Base-by-base conservation (phyloP, 2,113 vertebrate genomes). In the Excalfactoria chinensis region DNA sequence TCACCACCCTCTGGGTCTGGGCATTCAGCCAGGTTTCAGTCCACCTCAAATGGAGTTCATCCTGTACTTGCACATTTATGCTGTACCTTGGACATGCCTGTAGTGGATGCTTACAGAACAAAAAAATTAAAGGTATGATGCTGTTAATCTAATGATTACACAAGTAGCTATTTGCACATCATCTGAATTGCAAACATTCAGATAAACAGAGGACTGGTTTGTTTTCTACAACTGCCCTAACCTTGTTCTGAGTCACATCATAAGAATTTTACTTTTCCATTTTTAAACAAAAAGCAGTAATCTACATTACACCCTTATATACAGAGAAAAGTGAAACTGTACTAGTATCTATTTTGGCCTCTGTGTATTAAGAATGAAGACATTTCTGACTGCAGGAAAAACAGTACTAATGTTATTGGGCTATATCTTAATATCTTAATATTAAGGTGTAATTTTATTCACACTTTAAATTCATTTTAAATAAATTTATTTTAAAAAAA, bases 111-210 rank as follows among this genome's bases (percentile, higher is more conserved):
- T 25, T 76, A 63, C 41, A 85, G 49, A 58, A 44, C 30, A 48
- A n/a, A 43, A 64, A 66, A 17, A 37, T 78, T 28, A 9, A 68
- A 48, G 20, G 6, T 56, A 9, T 68, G 64, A 71, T 56, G 1
- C 82, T 85, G 53, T 49, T 76, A 3, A 20, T 43, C 85, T 43
- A 30, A 41, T 14, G 43, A 6, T 34, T 72, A 16, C 41, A 51
- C 23, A 22, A 48, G 48, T 13, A 60, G 18, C 7, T 35, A 6
- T 4, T 1, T 56, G 68, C 22, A n/a, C 37, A 15, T 44, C 2
- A 10, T 9, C 11, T 18, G 19, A 40, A 58, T 34, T 0, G 0
- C 25, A 49, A 0, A 0, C 22, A 15, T 30, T 21, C 41, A 53
- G 26, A 25, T 41, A 77, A 77, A 32, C 1, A 48, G 55, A 59